phyloP scores from a whole-genome alignment of 1,140 invertebrate species.

The Platorchestia sp. region DNA sequence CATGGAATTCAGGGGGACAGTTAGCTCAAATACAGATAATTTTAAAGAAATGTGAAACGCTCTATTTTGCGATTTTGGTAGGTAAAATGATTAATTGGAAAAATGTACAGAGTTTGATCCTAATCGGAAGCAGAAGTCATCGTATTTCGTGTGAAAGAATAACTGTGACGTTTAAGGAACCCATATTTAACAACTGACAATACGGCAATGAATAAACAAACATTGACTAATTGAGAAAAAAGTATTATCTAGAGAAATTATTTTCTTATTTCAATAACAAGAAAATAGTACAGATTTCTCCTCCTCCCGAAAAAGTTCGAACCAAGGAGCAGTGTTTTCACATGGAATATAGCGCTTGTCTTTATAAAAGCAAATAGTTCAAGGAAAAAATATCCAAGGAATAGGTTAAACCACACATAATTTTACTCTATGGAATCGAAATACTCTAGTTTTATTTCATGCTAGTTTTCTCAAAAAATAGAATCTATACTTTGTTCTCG shows the following conservation, averaged over 20 bases:
- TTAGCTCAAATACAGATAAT: not conserved
- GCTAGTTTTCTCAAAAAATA: not conserved
- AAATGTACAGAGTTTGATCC: not conserved
- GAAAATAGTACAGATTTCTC: not conserved
- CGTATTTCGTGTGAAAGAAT: not conserved
- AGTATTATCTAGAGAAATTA: not conserved
- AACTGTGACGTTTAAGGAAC: not conserved
- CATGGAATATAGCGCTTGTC: not conserved
- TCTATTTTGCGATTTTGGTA: not conserved
- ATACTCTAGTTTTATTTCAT: slow-evolving; percentile 1
- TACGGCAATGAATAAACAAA: not conserved
- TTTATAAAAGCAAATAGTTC: not conserved
- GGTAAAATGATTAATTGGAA: not conserved
- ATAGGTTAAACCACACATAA: not conserved
- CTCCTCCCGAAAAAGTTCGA: not conserved
- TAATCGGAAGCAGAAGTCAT: not conserved
- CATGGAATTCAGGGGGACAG: not conserved
- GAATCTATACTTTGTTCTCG: not conserved
- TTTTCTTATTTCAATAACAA: not conserved
- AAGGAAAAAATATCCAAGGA: not conserved
- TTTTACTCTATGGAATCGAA: not conserved
- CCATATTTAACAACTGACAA: not conserved
- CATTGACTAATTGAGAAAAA: not conserved
- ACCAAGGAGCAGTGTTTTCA: not conserved
- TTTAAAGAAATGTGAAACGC: not conserved